Percentiles rank a stretch among this genome's conserved stretches.
phyloP scores from a whole-genome alignment of 2,113 vertebrate species.

The Aegotheles bennettii region DNA sequence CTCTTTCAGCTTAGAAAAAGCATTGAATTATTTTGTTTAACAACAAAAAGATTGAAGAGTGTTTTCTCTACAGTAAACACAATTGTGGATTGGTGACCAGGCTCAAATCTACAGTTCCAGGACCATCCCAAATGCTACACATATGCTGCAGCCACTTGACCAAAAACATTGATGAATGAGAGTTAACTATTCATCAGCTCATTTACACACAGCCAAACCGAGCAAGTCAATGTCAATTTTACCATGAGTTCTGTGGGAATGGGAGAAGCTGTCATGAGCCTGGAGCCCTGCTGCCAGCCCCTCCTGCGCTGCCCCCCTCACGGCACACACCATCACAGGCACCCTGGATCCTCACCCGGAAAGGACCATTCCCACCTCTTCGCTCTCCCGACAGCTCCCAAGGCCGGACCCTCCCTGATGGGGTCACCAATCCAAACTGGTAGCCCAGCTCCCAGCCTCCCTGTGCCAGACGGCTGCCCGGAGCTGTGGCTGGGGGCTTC shows the following conservation, averaged over 20 bases:
- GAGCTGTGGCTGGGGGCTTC: neutral
- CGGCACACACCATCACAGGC: neutral
- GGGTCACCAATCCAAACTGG: neutral
- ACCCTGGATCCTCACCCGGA: slow-evolving; percentile 1
- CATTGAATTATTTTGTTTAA: neutral
- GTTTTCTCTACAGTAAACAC: neutral
- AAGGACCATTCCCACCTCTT: slow-evolving; percentile 24
- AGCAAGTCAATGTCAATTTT: neutral
- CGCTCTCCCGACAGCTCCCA: neutral
- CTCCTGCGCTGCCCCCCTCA: neutral
- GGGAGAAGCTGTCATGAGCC: slow-evolving; percentile 27
- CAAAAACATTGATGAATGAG: slow-evolving; percentile 23
- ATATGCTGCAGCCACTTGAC: slow-evolving; percentile 14
- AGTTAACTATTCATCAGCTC: neutral
- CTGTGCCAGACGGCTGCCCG: neutral
- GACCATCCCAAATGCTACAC: neutral
- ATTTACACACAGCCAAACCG: neutral
- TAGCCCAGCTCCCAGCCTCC: neutral
- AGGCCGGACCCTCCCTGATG: neutral
- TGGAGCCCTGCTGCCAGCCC: slow-evolving; percentile 24
- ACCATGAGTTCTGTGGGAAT: neutral
- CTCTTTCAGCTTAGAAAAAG: neutral
- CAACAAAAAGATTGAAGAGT: neutral
- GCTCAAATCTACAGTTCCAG: neutral
- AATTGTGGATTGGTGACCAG: neutral